A percentile compares a stretch with the other conserved stretches of the same genome.
Conservation (phyloP, 2,888 invertebrate species). For the Morinoia aosen region DNA sequence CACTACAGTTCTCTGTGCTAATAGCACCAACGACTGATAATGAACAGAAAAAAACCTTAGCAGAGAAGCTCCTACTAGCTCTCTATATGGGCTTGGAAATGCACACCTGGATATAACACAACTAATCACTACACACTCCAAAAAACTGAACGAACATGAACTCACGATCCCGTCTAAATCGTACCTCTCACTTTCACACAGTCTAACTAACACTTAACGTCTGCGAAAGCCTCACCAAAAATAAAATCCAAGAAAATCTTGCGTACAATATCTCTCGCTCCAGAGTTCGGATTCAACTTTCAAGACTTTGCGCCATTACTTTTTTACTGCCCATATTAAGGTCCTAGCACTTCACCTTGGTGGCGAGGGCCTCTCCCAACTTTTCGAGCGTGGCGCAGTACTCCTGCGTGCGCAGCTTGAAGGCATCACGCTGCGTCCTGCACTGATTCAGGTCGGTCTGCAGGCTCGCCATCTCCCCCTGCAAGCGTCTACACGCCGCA, state of each 20-base stretch:
- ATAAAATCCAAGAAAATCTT: background rate
- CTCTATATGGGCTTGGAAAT: background rate
- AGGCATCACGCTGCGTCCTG: conserved; percentile 60
- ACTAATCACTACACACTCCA: background rate
- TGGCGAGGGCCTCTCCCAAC: conserved; percentile 59
- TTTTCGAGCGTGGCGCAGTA: conserved; percentile 64
- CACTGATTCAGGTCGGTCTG: conserved; percentile 60
- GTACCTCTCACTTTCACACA: background rate
- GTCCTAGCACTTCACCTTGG: conserved; percentile 55
- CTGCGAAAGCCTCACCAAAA: background rate
- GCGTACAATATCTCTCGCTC: background rate
- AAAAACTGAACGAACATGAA: background rate
- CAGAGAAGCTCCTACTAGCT: background rate
- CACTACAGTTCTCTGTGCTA: no score
- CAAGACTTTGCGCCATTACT: background rate
- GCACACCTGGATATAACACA: background rate
- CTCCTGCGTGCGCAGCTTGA: conserved; percentile 64
- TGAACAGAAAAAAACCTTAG: background rate
- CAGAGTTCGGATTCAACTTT: background rate
- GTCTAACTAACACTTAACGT: background rate
- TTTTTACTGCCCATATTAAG: background rate
- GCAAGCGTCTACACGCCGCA: conserved; percentile 57
- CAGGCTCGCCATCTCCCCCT: conserved; percentile 59
- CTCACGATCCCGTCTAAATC: background rate
- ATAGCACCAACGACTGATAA: background rate